These are phyloP conservation scores for Tiliqua scincoides DNA, from an alignment of 2,113 vertebrate species.

Conservation along the genomic window DNA sequence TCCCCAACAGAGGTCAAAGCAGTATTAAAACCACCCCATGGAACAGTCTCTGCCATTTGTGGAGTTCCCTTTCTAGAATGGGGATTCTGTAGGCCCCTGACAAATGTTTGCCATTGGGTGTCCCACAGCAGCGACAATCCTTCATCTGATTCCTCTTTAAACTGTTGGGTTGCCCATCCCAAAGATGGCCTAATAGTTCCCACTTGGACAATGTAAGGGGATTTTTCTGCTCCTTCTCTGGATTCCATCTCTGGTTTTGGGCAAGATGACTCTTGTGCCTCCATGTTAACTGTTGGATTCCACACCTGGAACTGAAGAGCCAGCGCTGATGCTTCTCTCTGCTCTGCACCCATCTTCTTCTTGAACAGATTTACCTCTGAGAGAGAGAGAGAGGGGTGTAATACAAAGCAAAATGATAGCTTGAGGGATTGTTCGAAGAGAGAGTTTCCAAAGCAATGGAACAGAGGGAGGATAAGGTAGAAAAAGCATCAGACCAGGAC, in stretches of 20 bases:
- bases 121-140: constrained; percentile 2
- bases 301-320: not conserved
- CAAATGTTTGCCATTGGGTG: constrained; percentile 22
- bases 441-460: too few relatives aligned
- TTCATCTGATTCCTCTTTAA: constrained; percentile 3
- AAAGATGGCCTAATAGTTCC: not conserved
- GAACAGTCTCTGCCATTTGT: not conserved
- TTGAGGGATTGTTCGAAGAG: too few relatives aligned
- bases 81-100: not conserved
- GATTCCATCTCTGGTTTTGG: too few relatives aligned
- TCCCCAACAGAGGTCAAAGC: too few relatives aligned
- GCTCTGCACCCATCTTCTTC: not conserved
- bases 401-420: too few relatives aligned
- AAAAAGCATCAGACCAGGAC: too few relatives aligned
- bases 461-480: too few relatives aligned
- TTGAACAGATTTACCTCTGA: too few relatives aligned
- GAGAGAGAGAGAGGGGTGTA: too few relatives aligned
- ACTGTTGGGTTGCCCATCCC: not conserved
- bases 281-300: not conserved
- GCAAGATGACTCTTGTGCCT: not conserved
- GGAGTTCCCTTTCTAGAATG: not conserved
- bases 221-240: too few relatives aligned
- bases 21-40: not conserved
- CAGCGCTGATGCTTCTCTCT: not conserved
- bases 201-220: not conserved